Evolutionary conservation across 2,797 vertebrate genomes (phyloP), one percentile per base, ranked within the genome.

Genomic region (Thaleichthys pacificus): DNA sequence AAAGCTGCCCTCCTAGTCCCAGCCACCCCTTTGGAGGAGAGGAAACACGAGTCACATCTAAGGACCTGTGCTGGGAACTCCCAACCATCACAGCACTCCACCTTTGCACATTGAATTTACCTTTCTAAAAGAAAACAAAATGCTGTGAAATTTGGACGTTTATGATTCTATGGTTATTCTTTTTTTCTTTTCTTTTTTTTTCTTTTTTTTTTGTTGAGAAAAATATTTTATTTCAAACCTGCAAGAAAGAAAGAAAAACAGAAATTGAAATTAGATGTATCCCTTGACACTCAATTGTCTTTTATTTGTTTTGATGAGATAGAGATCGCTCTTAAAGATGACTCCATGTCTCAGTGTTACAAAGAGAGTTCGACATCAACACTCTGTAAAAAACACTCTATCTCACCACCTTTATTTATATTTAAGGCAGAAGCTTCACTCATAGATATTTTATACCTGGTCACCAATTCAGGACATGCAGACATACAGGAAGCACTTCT

Each of bases 61-160:
- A 87, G 93, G 93, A 94, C 94, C 95, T 95, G 92, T 96, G 94
- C 93, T 93, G 94, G 95, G 93, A 85, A 86, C 92, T 88, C 83
- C 88, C 86, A 87, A 91, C 89, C 82, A 89, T 92, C 88, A 91
- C 92, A 92, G 89, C 92, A 66, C 78, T 90, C 91, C 94, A 93
- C 95, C 91, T 95, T 96, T 94, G 94, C 95, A 96, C 93, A 81
- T 80, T 69, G 57, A 80, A 79, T 82, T 83, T 84, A 85, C 89
- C 90, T 92, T 89, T 92, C 88, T 89, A 85, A 92, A 91, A 93
- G 80, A 17, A 76, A 68, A 87, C 78, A 84, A 83, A 88, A 94
- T 95, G 95, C 95, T 97, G 97, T 96, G 95, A 97, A 96, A 94
- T 92, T 89, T 86, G 93, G 91, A 93, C 87, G 87, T 89, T 93